phyloP scores from a whole-genome alignment of 1,140 invertebrate species.

The Zeugodacus cucurbitae region DNA sequence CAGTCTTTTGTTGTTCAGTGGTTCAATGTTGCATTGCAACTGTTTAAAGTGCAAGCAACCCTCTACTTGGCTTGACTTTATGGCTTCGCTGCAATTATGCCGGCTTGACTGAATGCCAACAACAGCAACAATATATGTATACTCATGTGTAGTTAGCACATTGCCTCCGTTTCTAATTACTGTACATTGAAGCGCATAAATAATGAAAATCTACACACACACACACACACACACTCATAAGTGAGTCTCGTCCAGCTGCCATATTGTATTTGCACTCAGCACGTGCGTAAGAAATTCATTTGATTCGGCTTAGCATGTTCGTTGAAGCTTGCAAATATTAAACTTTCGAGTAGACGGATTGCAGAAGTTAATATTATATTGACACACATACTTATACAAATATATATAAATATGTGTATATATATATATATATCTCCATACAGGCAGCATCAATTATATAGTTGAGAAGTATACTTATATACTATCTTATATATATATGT shows the following conservation, averaged over 20 bases:
- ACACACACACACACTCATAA: not conserved
- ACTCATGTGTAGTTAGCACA: not conserved
- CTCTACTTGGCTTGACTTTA: not conserved
- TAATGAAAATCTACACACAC: conserved; percentile 17
- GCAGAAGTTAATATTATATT: not conserved
- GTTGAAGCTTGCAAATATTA: conserved; percentile 21
- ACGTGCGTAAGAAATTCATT: conserved; percentile 31
- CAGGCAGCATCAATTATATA: too few species aligned
- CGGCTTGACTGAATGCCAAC: not conserved
- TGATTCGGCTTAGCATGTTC: conserved; percentile 16
- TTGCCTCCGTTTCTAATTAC: conserved; percentile 37
- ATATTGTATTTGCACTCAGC: conserved; percentile 24
- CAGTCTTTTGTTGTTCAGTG: not conserved
- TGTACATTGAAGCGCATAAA: conserved; percentile 36
- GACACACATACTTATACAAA: not conserved
- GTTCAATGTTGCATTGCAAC: conserved; percentile 22
- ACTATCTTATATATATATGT: too few species aligned
- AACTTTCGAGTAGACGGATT: conserved; percentile 31
- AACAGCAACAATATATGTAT: not conserved
- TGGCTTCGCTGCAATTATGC: not conserved
- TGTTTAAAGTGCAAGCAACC: conserved; percentile 20
- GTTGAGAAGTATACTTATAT: too few species aligned
- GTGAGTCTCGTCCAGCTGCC: not conserved
- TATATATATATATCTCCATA: too few species aligned
- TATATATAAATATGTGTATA: too few species aligned